phyloP scores from a whole-genome alignment of 2,888 invertebrate genomes.

The Ichneumoninae sp. region DNA sequence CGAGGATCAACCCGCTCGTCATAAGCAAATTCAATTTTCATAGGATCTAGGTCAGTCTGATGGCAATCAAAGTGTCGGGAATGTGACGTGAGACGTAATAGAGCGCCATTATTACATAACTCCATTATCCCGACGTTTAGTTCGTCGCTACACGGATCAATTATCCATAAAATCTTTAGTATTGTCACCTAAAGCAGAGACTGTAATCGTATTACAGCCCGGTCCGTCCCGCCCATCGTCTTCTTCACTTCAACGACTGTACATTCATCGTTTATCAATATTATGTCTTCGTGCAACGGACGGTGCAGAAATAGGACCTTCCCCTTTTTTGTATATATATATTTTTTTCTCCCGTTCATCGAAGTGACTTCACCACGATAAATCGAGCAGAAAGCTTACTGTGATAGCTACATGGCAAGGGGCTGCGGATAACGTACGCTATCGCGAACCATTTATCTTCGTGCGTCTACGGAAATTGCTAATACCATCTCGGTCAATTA shows the following conservation, averaged over 20 bases:
- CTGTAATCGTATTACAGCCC: not conserved
- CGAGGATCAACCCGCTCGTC: conserved; percentile 55
- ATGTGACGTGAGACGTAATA: conserved; percentile 23
- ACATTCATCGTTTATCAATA: not conserved
- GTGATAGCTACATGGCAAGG: not conserved
- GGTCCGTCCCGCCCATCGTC: not conserved
- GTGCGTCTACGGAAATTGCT: conserved; percentile 17
- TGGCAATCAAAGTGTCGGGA: conserved; percentile 54
- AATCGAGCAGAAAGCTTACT: conserved; percentile 25
- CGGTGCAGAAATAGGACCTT: not conserved
- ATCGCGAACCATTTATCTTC: conserved; percentile 50
- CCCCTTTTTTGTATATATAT: not conserved
- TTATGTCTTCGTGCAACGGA: not conserved
- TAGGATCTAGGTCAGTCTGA: conserved; percentile 62
- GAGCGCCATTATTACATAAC: conserved; percentile 3
- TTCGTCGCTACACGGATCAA: not conserved
- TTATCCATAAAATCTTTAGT: not conserved
- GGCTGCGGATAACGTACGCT: conserved; percentile 8
- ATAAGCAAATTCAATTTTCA: conserved; percentile 61
- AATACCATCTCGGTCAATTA: conserved; percentile 44
- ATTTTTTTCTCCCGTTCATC: not conserved
- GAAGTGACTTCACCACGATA: conserved; percentile 8
- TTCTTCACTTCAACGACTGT: not conserved
- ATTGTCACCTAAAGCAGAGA: not conserved
- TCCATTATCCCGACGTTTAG: conserved; percentile 25